Conservation (phyloP, 2,113 vertebrate genomes). For the Lagopus leucura region DNA sequence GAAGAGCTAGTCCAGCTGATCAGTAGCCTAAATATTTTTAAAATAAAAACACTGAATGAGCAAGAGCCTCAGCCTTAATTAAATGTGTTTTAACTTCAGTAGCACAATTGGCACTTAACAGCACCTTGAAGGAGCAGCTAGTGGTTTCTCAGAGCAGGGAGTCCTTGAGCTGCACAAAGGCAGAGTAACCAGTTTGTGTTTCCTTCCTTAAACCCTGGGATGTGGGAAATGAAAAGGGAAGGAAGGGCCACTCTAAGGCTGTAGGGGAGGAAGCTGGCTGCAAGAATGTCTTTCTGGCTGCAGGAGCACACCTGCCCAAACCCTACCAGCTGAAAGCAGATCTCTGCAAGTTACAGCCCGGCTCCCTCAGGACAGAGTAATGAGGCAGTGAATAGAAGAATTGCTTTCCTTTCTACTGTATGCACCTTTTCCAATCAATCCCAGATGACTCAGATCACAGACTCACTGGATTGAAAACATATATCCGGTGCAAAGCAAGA, state of each 20-base stretch:
- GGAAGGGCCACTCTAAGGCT: background rate
- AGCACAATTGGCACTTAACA: slow-evolving; percentile 19
- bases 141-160: slow-evolving; percentile 27
- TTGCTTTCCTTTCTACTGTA: background rate
- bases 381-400: background rate
- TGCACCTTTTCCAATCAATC: background rate
- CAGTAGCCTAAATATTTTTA: slow-evolving; percentile 51
- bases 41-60: slow-evolving; percentile 13
- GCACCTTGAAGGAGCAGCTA: background rate
- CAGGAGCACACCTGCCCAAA: background rate
- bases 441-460: background rate
- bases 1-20: slow-evolving; percentile 12
- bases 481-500: background rate
- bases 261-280: background rate
- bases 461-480: background rate
- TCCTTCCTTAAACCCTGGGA: background rate
- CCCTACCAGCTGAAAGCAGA: background rate
- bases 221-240: background rate
- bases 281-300: background rate
- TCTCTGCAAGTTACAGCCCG: background rate
- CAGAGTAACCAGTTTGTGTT: background rate
- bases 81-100: background rate
- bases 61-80: slow-evolving; percentile 4
- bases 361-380: background rate
- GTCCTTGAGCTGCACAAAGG: slow-evolving; percentile 23